Evolutionary conservation across 2,113 vertebrate species (phyloP), one percentile per base, ranked within the genome.

Genomic region (Charadrius vociferus): DNA sequence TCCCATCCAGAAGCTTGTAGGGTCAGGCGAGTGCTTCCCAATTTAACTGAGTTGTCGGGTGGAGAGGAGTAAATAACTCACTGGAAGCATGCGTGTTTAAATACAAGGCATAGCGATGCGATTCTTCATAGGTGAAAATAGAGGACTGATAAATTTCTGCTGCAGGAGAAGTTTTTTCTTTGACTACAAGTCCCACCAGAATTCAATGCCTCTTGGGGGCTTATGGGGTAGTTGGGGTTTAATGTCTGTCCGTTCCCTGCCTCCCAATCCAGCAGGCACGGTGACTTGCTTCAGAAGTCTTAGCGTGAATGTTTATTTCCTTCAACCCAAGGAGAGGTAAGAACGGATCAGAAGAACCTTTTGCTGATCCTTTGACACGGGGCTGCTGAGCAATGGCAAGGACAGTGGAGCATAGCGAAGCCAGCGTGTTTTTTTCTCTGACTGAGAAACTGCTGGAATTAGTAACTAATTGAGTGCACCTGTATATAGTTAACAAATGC

Each of bases 231-330:
- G 37, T 23, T 70, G 24, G 59, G 5, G 10, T 66, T 80, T 49
- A 56, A 43, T 18, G 8, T 36, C 78, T 62, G 37, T 8, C 34
- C 65, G 36, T 82, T 62, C 34, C 21, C 45, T 88, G 23, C 45
- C 50, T 90, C 49, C 15, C 0, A 2, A 41, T 26, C 21, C 15
- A 70, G 43, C 9, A 12, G 1, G 2, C 0, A 0, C 2, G 3
- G 39, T 22, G 36, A 34, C 12, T 26, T 3, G 72, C 27, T 53
- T 73, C 26, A 21, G 56, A 71, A 47, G 12, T 37, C 66, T 68
- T 50, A 36, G 16, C 65, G 66, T 43, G 74, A 75, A 45, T 0
- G 1, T 58, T 72, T 58, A 24, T 63, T 90, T 71, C 30, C 22
- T 71, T 78, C 24, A 36, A 36, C 26, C 18, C 32, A 27, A 66